Percentiles rank a stretch among this genome's conserved stretches.
phyloP scores from a whole-genome alignment of 2,797 vertebrate genomes.

The Sebastes ruberrimus region DNA sequence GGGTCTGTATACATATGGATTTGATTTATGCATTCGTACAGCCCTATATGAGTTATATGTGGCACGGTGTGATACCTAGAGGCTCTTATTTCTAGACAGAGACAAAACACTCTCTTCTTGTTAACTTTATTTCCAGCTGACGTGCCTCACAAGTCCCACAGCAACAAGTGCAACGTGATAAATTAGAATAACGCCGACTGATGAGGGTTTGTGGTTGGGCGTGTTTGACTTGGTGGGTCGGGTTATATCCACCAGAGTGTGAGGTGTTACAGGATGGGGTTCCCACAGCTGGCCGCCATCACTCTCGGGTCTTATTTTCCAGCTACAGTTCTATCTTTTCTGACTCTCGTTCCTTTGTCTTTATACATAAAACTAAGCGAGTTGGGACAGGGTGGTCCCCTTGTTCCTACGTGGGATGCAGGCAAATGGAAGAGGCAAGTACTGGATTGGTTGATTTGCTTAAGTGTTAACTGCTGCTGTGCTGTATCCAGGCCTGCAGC shows the following conservation, averaged over 20 bases:
- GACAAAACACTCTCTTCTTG: conserved; percentile 6
- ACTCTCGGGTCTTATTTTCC: neutral
- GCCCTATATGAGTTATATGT: neutral
- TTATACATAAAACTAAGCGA: conserved; percentile 3
- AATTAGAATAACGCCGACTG: conserved; percentile 43
- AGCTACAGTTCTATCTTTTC: neutral
- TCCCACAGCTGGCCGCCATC: conserved; percentile 62
- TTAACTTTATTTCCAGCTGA: conserved; percentile 29
- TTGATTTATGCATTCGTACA: conserved; percentile 36
- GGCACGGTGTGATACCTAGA: neutral
- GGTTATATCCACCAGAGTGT: conserved; percentile 34
- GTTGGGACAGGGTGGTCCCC: conserved; percentile 54
- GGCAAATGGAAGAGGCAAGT: conserved; percentile 34
- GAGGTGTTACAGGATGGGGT: conserved; percentile 39
- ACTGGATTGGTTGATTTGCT: conserved; percentile 43
- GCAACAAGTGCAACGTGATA: conserved; percentile 51
- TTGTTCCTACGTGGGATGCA: conserved; percentile 29
- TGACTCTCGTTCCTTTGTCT: conserved; percentile 9
- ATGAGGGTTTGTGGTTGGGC: conserved; percentile 37
- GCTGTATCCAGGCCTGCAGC: conserved; percentile 18
- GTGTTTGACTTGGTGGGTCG: conserved; percentile 47
- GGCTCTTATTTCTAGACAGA: conserved; percentile 31
- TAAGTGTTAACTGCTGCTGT: conserved; percentile 57
- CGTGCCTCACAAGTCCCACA: conserved; percentile 17
- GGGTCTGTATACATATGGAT: conserved; percentile 16